A percentile compares a stretch with the other conserved stretches of the same genome.
Evolutionary conservation across 2,888 invertebrate species (phyloP).

Genomic region (Xylota sylvarum): DNA sequence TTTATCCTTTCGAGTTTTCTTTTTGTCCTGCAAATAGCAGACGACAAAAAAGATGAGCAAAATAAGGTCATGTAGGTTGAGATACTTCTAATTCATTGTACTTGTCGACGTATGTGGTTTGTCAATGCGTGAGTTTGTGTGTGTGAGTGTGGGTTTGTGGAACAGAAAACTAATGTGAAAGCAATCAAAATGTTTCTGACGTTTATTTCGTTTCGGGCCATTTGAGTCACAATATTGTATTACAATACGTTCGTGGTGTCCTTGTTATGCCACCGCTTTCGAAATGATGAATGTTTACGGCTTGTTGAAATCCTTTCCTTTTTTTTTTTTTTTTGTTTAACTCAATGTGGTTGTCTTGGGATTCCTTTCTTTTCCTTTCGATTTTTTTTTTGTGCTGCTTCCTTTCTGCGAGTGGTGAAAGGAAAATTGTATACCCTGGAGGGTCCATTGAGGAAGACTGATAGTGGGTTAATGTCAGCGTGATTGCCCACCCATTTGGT

Average conservation of each 20-base stretch:
- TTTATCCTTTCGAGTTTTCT: not conserved
- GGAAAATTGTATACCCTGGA: constrained; percentile 74
- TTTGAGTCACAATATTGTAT: constrained; percentile 75
- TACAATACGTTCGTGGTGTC: constrained; percentile 56
- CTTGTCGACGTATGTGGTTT: constrained; percentile 46
- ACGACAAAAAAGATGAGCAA: constrained; percentile 30
- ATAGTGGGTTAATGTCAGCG: constrained; percentile 77
- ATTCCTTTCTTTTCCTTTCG: constrained; percentile 42
- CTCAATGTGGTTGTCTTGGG: constrained; percentile 65
- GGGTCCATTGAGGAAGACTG: constrained; percentile 76
- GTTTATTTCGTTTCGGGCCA: constrained; percentile 78
- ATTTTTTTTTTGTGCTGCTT: constrained; percentile 1
- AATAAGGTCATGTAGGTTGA: constrained; percentile 70
- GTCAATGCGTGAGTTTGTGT: not conserved
- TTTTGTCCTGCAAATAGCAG: constrained; percentile 33
- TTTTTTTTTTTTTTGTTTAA: constrained; percentile 32
- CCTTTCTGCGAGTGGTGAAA: constrained; percentile 62
- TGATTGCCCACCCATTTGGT: constrained; percentile 77
- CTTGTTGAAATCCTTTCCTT: constrained; percentile 70
- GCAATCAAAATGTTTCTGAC: constrained; percentile 78
- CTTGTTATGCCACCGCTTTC: constrained; percentile 47
- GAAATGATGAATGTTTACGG: constrained; percentile 74
- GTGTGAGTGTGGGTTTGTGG: constrained; percentile 3
- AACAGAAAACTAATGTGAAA: constrained; percentile 70
- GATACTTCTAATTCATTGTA: constrained; percentile 72